Evolutionary conservation across 2,113 vertebrate genomes (phyloP).

Genomic region (Passer domesticus): DNA sequence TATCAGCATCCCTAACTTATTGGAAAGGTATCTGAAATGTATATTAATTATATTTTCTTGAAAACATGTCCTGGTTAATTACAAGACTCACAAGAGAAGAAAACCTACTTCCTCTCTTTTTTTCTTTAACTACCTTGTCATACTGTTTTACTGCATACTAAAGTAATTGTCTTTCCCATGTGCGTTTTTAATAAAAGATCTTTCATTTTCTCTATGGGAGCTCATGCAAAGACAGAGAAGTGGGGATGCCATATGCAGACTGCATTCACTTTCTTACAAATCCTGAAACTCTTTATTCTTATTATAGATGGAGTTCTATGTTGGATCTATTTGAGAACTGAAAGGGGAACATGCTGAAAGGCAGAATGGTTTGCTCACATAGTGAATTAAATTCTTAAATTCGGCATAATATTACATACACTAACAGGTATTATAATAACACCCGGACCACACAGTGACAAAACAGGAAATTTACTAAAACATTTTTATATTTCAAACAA

Average conservation of each 20-base stretch:
- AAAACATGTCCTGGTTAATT: not conserved
- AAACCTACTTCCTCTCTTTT: not conserved
- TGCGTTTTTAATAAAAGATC: not conserved
- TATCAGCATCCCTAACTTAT: not conserved
- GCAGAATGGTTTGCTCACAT: not conserved
- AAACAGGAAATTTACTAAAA: not conserved
- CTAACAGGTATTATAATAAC: not conserved
- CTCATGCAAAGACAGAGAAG: not conserved
- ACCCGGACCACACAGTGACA: not conserved
- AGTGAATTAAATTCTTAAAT: not conserved
- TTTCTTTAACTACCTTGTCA: not conserved
- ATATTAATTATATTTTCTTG: not conserved
- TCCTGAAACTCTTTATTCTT: not conserved
- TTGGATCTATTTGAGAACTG: not conserved
- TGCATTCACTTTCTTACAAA: not conserved
- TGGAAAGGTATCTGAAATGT: not conserved
- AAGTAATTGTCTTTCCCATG: not conserved
- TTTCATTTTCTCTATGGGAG: not conserved
- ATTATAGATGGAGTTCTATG: not conserved
- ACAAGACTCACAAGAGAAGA: not conserved
- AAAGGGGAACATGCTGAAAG: not conserved
- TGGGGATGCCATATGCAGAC: not conserved
- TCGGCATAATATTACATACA: not conserved
- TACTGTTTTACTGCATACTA: not conserved
- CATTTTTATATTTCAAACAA: not conserved